Percentiles rank a stretch among this genome's conserved stretches.
Evolutionary conservation across 1,140 invertebrate genomes (phyloP).

Genomic region (Luehdorfia chinensis): DNA sequence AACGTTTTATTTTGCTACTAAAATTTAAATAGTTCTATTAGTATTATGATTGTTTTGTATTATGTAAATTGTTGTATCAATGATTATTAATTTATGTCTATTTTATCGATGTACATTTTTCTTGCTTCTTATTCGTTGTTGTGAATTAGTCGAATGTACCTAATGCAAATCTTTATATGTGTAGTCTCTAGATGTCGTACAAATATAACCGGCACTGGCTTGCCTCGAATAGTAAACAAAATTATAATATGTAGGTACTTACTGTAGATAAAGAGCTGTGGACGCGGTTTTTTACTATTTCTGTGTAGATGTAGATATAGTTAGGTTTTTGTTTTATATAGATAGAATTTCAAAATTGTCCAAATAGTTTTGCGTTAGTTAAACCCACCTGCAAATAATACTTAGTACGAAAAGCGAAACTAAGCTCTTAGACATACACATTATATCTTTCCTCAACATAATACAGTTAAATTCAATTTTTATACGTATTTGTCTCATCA

Average conservation of each 20-base stretch:
- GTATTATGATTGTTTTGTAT: slow-evolving; percentile 74
- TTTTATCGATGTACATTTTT: slow-evolving; percentile 60
- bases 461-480: background rate
- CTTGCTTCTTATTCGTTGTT: slow-evolving; percentile 44
- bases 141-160: slow-evolving; percentile 44
- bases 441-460: background rate
- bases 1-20: slow-evolving; percentile 60
- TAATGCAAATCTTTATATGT: slow-evolving; percentile 29
- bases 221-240: slow-evolving; percentile 38
- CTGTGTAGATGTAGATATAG: slow-evolving; percentile 47
- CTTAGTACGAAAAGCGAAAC: background rate
- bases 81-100: slow-evolving; percentile 65
- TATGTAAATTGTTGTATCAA: slow-evolving; percentile 66
- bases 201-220: slow-evolving; percentile 50
- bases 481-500: background rate
- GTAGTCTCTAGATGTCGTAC: slow-evolving; percentile 32
- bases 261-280: slow-evolving; percentile 30
- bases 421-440: too few relatives aligned
- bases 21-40: slow-evolving; percentile 56
- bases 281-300: slow-evolving; percentile 31
- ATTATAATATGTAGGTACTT: slow-evolving; percentile 25
- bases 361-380: background rate
- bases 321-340: slow-evolving; percentile 21
- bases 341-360: background rate
- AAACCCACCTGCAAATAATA: slow-evolving; percentile 6